These are phyloP conservation scores for Coenonympha arcania DNA, from an alignment of 2,888 invertebrate genomes.

Conservation along the genomic window DNA sequence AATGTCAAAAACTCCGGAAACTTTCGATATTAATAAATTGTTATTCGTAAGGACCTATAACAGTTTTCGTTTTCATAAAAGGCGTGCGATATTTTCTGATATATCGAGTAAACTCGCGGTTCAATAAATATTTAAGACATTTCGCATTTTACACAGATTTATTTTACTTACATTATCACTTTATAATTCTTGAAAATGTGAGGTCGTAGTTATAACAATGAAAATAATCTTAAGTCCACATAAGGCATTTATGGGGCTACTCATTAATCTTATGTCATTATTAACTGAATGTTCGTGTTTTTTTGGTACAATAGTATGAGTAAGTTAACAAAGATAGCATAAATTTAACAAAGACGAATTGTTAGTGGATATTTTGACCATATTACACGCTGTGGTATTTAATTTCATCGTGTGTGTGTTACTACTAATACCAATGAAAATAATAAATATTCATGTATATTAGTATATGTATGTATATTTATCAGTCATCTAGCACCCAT, in stretches of 20 bases:
- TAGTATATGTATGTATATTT: no score
- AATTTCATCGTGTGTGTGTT: no score
- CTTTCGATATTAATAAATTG: not conserved
- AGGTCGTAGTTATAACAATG: slow-evolving; percentile 16
- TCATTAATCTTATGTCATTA: slow-evolving; percentile 9
- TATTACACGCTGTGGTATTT: no score
- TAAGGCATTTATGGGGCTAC: slow-evolving; percentile 19
- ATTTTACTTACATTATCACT: slow-evolving; percentile 9
- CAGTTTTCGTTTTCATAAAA: not conserved
- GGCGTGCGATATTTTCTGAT: slow-evolving; percentile 1
- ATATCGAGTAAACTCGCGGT: slow-evolving; percentile 1
- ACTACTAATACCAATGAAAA: no score
- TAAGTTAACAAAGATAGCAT: no score
- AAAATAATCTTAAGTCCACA: not conserved
- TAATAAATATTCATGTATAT: no score
- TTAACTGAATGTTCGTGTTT: not conserved
- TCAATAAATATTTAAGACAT: slow-evolving; percentile 7
- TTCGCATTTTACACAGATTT: not conserved
- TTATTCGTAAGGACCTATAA: not conserved
- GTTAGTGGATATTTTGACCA: no score
- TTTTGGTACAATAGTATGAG: slow-evolving; percentile 18
- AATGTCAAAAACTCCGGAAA: not conserved
- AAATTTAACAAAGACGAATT: no score
- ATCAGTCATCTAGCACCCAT: no score
- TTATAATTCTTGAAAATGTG: slow-evolving; percentile 10